Conservation (phyloP, 2,797 vertebrate genomes). For the Typhlichthys subterraneus region DNA sequence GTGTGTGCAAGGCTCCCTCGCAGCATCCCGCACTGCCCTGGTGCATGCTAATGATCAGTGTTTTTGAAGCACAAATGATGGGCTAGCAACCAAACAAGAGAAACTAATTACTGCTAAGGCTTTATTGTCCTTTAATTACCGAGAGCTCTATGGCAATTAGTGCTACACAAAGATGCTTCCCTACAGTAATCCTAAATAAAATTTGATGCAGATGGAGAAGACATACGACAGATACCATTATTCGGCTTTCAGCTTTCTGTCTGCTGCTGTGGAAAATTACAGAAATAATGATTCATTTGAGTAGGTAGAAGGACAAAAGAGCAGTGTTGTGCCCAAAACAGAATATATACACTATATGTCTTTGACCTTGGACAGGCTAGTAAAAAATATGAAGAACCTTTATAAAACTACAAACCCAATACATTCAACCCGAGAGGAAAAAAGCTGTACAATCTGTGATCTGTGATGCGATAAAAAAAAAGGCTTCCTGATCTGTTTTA, state of each 20-base stretch:
- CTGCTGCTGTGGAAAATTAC: constrained; percentile 14
- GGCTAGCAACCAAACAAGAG: constrained; percentile 89
- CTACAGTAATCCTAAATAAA: constrained; percentile 77
- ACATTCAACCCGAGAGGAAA: too few relatives aligned
- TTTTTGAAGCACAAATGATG: constrained; percentile 95
- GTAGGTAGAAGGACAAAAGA: constrained; percentile 46
- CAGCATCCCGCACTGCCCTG: constrained; percentile 87
- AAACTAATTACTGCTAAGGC: constrained; percentile 94
- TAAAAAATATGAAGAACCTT: not conserved
- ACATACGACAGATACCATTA: constrained; percentile 65
- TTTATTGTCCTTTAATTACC: constrained; percentile 91
- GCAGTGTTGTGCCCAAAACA: constrained; percentile 53
- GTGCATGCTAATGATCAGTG: constrained; percentile 89
- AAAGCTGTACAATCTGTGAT: too few relatives aligned
- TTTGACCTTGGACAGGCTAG: constrained; percentile 51
- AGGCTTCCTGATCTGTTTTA: too few relatives aligned
- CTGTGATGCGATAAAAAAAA: too few relatives aligned
- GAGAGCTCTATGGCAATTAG: constrained; percentile 87
- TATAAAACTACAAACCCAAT: constrained; percentile 9
- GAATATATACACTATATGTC: constrained; percentile 37
- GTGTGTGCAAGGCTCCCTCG: constrained; percentile 81
- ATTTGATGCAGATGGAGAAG: constrained; percentile 63
- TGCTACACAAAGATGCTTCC: constrained; percentile 70
- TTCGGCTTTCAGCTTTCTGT: constrained; percentile 58
- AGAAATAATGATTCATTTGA: constrained; percentile 64